Evolutionary conservation across 2,797 vertebrate species (phyloP).

Genomic region (Pangasius larnaudii): DNA sequence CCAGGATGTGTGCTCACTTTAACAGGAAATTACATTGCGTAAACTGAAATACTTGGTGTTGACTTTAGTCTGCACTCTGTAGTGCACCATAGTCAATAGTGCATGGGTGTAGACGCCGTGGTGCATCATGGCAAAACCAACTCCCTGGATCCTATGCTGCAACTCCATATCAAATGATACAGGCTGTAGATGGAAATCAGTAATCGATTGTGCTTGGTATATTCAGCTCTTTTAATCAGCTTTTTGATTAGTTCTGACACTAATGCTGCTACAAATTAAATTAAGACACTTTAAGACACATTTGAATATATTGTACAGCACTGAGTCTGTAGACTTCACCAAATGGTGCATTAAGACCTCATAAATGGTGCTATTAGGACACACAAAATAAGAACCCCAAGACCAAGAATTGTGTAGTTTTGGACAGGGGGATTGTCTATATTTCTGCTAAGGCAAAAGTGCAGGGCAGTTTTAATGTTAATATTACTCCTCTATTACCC

Average conservation of each 20-base stretch:
- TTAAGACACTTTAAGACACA: slow-evolving; percentile 14
- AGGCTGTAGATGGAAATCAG: background rate
- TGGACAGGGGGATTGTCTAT: background rate
- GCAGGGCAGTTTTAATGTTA: slow-evolving; percentile 30
- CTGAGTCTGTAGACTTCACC: background rate
- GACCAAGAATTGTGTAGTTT: slow-evolving; percentile 3
- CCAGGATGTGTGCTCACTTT: background rate
- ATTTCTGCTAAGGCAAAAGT: slow-evolving; percentile 18
- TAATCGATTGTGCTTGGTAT: background rate
- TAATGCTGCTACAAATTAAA: slow-evolving; percentile 21
- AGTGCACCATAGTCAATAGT: background rate
- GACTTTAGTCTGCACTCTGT: background rate
- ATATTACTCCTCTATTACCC: background rate
- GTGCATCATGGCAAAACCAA: background rate
- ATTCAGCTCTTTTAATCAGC: background rate
- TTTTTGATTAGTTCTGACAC: background rate
- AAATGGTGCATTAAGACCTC: background rate
- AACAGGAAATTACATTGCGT: background rate
- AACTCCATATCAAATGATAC: background rate
- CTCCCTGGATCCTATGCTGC: background rate
- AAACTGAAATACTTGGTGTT: background rate
- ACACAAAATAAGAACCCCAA: background rate
- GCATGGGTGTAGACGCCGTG: background rate
- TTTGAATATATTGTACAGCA: background rate
- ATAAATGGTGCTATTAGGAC: background rate